phyloP scores from a whole-genome alignment of 1,140 invertebrate genomes.

The Campoletis sonorensis region DNA sequence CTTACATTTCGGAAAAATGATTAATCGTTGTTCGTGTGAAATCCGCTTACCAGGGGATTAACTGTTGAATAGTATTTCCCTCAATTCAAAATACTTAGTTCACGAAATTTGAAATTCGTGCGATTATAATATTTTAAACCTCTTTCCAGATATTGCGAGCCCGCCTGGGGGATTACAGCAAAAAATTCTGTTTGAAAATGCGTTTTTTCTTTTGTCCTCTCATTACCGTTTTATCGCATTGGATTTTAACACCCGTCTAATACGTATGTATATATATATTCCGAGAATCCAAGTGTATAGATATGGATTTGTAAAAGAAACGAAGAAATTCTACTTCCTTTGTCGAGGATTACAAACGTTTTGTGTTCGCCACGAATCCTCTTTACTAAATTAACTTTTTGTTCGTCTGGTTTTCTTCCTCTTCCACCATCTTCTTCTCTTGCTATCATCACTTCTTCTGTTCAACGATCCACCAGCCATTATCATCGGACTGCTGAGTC shows the following conservation, averaged over 20 bases:
- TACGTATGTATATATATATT: not conserved
- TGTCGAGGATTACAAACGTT: conserved; percentile 61
- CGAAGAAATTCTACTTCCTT: conserved; percentile 36
- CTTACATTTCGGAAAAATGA: too few relatives aligned
- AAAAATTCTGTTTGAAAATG: not conserved
- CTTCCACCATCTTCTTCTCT: conserved; percentile 9
- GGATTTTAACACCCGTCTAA: not conserved
- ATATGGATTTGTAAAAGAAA: not conserved
- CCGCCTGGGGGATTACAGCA: too few relatives aligned
- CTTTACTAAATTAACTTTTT: conserved; percentile 62
- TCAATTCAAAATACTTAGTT: too few relatives aligned
- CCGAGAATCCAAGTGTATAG: not conserved
- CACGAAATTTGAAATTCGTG: too few relatives aligned
- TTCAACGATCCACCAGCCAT: conserved; percentile 48
- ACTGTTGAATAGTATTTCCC: too few relatives aligned
- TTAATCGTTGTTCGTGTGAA: too few relatives aligned
- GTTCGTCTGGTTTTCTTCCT: conserved; percentile 19
- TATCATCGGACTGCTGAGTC: conserved; percentile 53
- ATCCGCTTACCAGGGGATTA: too few relatives aligned
- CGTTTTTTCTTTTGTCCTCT: conserved; percentile 24
- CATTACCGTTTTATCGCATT: conserved; percentile 3
- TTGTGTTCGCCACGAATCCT: conserved; percentile 54
- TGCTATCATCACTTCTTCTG: not conserved
- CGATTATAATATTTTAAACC: too few relatives aligned
- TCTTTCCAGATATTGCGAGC: too few relatives aligned